Base-by-base conservation (phyloP, 2,113 vertebrate species). In the Pungitius pungitius region DNA sequence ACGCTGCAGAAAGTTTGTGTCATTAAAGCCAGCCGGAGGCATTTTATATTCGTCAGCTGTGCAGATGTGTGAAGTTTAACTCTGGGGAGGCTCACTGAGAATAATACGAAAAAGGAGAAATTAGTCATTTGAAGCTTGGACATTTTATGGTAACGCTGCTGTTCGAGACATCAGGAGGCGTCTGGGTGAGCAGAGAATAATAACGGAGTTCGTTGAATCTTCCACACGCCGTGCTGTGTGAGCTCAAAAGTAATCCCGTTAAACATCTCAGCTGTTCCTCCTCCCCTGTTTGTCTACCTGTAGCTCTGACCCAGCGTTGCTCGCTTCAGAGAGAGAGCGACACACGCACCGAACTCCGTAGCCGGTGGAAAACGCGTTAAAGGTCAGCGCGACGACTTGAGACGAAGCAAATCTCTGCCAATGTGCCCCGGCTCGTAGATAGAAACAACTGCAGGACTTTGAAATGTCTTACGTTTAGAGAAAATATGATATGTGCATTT, bases 181-280 rank as follows among this genome's bases (percentile, higher is more conserved):
- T 11, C n/a, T 15, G 6, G 22, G 18, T 52, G 43, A 27, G 22
- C 27, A 47, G 27, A 60, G 45, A 69, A 75, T 42, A 68, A 33
- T 30, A 33, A 1, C 26, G 40, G 24, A 17, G 30, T 49, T 39
- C 58, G 15, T n/a, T 58, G 9, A 20, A 39, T 63, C 37, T 33
- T 17, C 35, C 4, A 59, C 30, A 22, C 11, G 2, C 17, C 3
- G 20, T 58, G 52, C 52, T 65, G 43, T 26, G 13, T 39, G 24
- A 52, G 26, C 20, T 52, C n/a, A 62, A 33, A n/a, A 17, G 45
- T 63, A 3, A 73, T 74, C 65, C n/a, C 14, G 59, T 64, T 37
- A 69, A 3, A 5, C n/a, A 3, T 59, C 9, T 5, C n/a, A 54
- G 30, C n/a, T 54, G 59, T 30, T 63, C 59, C 55, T 54, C 51